Base-by-base conservation (phyloP, 2,797 vertebrate genomes). In the Scolopax bukidnonensis region DNA sequence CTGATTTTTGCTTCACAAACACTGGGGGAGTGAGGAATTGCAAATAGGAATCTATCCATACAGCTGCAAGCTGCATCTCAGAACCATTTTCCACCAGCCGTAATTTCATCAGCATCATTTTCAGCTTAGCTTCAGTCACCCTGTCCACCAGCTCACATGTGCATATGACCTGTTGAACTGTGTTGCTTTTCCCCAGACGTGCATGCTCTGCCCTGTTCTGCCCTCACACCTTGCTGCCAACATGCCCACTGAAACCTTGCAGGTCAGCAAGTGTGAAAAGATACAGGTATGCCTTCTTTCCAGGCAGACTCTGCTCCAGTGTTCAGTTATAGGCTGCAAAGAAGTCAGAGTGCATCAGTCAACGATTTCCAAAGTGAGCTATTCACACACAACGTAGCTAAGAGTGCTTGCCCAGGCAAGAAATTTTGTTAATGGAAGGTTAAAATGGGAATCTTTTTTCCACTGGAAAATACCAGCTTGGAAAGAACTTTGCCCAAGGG, bases 181-280 rank as follows among this genome's bases (percentile, higher is more conserved):
- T 2, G 4, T 50, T 61, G 53, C 36, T 16, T 73, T 19, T 69
- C 30, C 36, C 18, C 9, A 4, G 25, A 16, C 7, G 0, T 0
- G 0, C 2, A 1, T 24, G 27, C n/a, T 91, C 32, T 69, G 69
- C 28, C 43, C 38, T 68, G 56, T 36, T 27, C 33, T 79, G 11
- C 47, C 24, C 30, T 33, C 33, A 12, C 9, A 11, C 4, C 6
- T 3, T 6, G 30, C n/a, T 2, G 7, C 27, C 50, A 51, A 17
- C 11, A 5, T 21, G n/a, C 11, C 41, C 32, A 25, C 36, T 6
- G 54, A n/a, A 67, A 43, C 51, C 27, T 0, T 0, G 0, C 1
- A 1, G 36, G 43, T 86, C 36, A 60, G 60, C 45, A 83, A n/a
- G 60, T 48, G 18, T 20, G 40, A 33, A 71, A 79, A 89, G 17